Evolutionary conservation across 2,113 vertebrate species (phyloP).

Genomic region (Tragelaphus strepsiceros): DNA sequence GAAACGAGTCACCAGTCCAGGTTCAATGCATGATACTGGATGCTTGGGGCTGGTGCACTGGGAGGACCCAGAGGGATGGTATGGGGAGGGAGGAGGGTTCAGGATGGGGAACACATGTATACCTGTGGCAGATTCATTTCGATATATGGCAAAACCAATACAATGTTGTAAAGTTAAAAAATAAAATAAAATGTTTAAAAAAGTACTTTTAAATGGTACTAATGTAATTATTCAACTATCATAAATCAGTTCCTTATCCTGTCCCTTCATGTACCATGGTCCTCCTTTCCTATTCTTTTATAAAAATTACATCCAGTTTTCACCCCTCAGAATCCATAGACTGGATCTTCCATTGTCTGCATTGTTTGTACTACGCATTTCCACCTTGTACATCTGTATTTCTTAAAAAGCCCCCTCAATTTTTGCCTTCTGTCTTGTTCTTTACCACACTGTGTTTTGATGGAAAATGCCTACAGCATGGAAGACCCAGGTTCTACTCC

Average conservation of each 20-base stretch:
- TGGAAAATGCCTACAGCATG: background rate
- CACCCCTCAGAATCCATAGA: background rate
- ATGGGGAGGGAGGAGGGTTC: no score
- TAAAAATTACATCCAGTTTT: background rate
- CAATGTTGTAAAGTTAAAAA: no score
- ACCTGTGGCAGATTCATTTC: no score
- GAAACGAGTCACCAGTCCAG: no score
- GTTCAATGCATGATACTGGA: no score
- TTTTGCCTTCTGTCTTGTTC: background rate
- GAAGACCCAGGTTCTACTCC: background rate
- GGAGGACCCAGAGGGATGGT: no score
- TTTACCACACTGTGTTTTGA: background rate
- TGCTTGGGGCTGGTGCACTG: no score
- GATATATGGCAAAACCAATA: no score
- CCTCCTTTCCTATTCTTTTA: background rate
- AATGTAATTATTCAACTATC: background rate
- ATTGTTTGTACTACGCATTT: background rate
- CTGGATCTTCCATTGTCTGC: background rate
- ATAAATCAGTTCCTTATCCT: background rate
- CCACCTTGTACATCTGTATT: background rate
- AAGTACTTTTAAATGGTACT: background rate
- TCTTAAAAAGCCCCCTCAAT: background rate
- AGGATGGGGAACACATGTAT: no score
- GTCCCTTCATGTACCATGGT: background rate
- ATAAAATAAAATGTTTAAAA: no score